Conservation (phyloP, 1,140 invertebrate genomes). For the Parasteatoda tepidariorum region DNA sequence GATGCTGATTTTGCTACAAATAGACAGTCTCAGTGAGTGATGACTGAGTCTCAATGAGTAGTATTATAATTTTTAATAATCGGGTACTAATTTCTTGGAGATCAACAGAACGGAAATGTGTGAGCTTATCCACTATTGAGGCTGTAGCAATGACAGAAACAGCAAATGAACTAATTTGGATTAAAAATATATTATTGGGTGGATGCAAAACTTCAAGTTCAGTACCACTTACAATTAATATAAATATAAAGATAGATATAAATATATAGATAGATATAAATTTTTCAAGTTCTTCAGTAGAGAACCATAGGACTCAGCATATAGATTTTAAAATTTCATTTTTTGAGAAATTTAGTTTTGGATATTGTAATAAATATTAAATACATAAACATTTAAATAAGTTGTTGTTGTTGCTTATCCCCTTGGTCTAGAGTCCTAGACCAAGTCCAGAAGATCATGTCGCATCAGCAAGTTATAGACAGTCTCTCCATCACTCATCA, state of each 20-base stretch:
- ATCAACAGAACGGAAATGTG: not conserved
- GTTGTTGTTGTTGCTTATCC: no score
- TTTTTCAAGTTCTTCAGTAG: slow-evolving; percentile 60
- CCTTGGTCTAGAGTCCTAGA: no score
- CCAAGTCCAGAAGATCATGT: no score
- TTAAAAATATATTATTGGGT: not conserved
- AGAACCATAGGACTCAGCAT: slow-evolving; percentile 64
- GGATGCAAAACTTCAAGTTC: not conserved
- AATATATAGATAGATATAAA: slow-evolving; percentile 63
- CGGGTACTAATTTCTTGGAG: not conserved
- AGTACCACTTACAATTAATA: not conserved
- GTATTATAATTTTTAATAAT: not conserved
- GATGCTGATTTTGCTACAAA: not conserved
- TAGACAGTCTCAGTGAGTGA: not conserved
- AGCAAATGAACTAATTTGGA: slow-evolving; percentile 42
- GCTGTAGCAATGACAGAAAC: slow-evolving; percentile 25
- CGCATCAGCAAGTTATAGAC: no score
- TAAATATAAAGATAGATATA: not conserved
- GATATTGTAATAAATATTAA: not conserved
- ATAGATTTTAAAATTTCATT: slow-evolving; percentile 65
- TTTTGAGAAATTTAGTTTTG: slow-evolving; percentile 24
- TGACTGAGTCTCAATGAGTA: not conserved
- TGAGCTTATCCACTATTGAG: not conserved
- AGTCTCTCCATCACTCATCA: no score
- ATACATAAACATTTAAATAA: not conserved